Percentiles rank a stretch among this genome's conserved stretches.
phyloP scores from a whole-genome alignment of 2,797 vertebrate species.

The Arremon brunneinucha region DNA sequence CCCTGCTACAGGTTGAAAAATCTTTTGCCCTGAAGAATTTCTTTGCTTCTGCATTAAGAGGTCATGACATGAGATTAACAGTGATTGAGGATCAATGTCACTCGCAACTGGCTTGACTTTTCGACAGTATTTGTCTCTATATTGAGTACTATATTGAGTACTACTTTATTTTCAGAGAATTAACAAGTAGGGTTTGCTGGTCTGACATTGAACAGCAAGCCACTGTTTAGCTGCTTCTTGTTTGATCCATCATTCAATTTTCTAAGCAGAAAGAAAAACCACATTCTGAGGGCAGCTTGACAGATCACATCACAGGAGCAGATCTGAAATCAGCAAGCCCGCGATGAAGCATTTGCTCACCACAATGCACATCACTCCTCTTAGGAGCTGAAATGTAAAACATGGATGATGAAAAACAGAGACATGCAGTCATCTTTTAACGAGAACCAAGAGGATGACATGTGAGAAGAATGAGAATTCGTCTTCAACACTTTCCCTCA shows the following conservation, averaged over 20 bases:
- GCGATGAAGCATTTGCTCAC: background rate
- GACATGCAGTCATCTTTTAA: background rate
- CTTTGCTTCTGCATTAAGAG: background rate
- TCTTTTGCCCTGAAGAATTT: background rate
- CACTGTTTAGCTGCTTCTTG: background rate
- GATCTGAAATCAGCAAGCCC: background rate
- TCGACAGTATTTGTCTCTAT: background rate
- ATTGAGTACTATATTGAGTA: background rate
- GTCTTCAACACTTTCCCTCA: conserved; percentile 1
- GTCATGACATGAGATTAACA: background rate
- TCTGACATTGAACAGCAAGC: background rate
- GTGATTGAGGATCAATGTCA: background rate
- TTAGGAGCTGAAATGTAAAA: background rate
- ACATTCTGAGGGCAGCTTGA: background rate
- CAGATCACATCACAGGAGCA: background rate
- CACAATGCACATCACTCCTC: background rate
- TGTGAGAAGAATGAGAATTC: background rate
- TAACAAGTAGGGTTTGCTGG: background rate
- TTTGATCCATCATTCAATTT: background rate
- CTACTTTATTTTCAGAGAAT: background rate
- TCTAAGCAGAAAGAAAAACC: background rate
- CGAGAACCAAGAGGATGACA: conserved; percentile 18
- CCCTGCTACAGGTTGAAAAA: background rate
- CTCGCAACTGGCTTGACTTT: background rate
- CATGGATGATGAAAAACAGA: conserved; percentile 27